Conservation (phyloP, 2,888 invertebrate genomes). For the Acronicta aceris region DNA sequence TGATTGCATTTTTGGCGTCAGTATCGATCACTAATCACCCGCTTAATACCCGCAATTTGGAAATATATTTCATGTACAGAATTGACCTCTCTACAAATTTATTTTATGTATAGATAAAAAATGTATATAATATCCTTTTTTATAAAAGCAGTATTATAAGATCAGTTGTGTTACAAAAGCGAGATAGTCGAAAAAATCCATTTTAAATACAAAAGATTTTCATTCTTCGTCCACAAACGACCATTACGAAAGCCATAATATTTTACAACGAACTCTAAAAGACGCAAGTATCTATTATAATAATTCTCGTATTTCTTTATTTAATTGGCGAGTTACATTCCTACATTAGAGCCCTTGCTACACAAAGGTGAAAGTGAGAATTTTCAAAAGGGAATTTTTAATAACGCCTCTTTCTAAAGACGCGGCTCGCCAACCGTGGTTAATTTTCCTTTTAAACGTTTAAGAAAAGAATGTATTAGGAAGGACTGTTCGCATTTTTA, state of each 20-base stretch:
- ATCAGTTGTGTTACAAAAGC: no score
- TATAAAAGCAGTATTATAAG: no score
- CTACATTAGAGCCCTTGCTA: conserved; percentile 3
- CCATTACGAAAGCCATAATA: conserved; percentile 12
- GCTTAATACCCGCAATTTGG: no score
- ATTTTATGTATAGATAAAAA: no score
- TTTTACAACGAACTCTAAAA: conserved; percentile 16
- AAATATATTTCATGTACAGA: no score
- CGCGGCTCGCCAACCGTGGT: conserved; percentile 36
- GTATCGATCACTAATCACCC: no score
- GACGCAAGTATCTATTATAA: conserved; percentile 9
- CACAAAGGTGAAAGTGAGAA: conserved; percentile 37
- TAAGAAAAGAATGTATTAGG: conserved; percentile 43
- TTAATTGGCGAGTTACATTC: conserved; percentile 46
- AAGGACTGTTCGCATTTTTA: conserved; percentile 33
- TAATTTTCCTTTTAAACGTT: conserved; percentile 52
- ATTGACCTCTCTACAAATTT: no score
- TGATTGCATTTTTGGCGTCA: no score
- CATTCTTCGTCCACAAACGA: conserved; percentile 14
- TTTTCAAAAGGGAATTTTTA: conserved; percentile 51
- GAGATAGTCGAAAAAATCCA: background rate
- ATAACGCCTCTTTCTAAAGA: conserved; percentile 35
- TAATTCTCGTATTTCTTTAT: conserved; percentile 34
- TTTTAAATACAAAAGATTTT: conserved; percentile 7
- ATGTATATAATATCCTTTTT: no score